Evolutionary conservation across 2,797 vertebrate genomes (phyloP), one percentile per base, ranked within the genome.

Genomic region (Cottoperca gobio): DNA sequence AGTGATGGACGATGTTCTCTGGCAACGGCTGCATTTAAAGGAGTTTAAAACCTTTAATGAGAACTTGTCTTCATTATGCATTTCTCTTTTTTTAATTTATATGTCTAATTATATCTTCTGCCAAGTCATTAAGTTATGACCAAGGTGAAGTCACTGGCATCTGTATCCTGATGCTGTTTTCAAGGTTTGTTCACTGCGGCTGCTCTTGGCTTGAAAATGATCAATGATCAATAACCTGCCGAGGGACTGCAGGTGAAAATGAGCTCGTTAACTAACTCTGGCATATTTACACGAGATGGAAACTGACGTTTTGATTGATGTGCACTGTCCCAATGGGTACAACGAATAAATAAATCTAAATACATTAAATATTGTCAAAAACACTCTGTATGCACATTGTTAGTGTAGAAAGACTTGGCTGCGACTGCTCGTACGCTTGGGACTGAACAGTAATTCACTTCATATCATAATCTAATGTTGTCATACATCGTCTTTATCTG

Each of bases 1-100:
- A 2, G 59, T 54, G 75, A 81, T 58, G 21, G 60, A 73, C 10
- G 24, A 23, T 33, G 31, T 13, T 35, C 68, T 13, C 28, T n/a
- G 69, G 59, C 35, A 46, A 31, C 60, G 60, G 55, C 75, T 11
- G 33, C 70, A 70, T 57, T 49, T 63, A 64, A 57, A 39, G 19
- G 17, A 33, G n/a, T 75, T 57, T 61, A n/a, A 65, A 72, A 69
- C 26, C 12, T 28, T 6, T 42, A 57, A 73, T 54, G 52, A 54
- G 17, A 43, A 68, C 69, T 49, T 35, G 68, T 63, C 60, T 35
- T 39, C 43, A 53, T 48, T 43, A 13, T 33, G 39, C 8, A 3
- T 54, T 62, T 33, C 4, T 45, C 5, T 28, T 17, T 75, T 62
- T 42, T 3, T 42, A 5, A 59, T 55, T 54, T 23, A 66, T 26